Base-by-base conservation (phyloP, 2,113 vertebrate species). In the Chionis minor region DNA sequence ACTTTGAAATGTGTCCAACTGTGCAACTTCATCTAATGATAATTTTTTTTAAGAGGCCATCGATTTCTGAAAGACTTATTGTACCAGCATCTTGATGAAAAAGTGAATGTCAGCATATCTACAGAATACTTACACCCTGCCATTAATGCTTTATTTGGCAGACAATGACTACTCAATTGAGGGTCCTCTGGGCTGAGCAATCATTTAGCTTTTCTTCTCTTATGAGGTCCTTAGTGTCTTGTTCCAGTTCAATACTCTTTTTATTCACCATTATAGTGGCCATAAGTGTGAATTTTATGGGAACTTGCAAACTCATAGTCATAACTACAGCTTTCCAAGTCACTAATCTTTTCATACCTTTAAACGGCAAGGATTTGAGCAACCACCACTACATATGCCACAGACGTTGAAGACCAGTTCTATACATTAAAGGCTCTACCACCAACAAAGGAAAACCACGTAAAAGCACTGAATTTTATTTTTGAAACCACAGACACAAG, bases 141-240 rank as follows among this genome's bases (percentile, higher is more conserved):
- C 97, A 98, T 98, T 98, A 98, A 98, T 98, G 98, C 98, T 98
- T 98, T 98, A 98, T 98, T 98, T 98, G 98, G 98, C 98, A 98
- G 98, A 98, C 98, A 98, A 98, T 98, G 97, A 98, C 96, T 98
- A 98, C 98, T 98, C 98, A 98, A 98, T 98, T 91, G 96, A 98
- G 97, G 97, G 98, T 98, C 98, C 98, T 98, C 84, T 97, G 96
- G 98, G 98, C 98, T 98, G 97, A 98, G 97, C 98, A 98, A 98
- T 98, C 98, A 98, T 98, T 98, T 98, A 98, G 97, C 98, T 98
- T 98, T 98, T 98, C 97, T 98, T 98, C 98, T 98, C 98, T 98
- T 98, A 98, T 89, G 97, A 98, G 97, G 98, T 98, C 98, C 97
- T 98, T 97, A 98, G 98, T 98, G 98, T 97, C 98, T 98, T 98